Evolutionary conservation across 2,888 invertebrate species (phyloP), one percentile per base, ranked within the genome.

Genomic region (Spilosoma lubricipeda): DNA sequence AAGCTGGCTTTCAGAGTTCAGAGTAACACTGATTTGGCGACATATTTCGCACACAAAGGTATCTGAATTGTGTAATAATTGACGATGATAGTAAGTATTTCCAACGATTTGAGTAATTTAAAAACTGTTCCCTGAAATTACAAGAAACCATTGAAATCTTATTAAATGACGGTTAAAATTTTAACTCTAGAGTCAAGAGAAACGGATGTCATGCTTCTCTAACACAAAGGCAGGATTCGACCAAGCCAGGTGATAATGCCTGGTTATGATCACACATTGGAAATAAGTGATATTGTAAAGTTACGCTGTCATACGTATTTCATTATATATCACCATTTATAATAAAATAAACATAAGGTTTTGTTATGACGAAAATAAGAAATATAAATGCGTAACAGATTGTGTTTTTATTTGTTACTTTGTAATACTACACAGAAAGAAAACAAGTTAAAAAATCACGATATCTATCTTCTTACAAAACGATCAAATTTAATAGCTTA

Each of bases 401-500:
- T 56, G 3, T n/a, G 11, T 11, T 3, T 52, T 23, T 23, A 52
- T 23, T 52, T 5, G 20, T 52, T 2, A 52, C 52, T 20, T 23
- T 20, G 8, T 52, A 23, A 52, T 67, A n/a, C 76, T 68, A 71
- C 67, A 67, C 52, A 63, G 27, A 52, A 64, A 7, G 1, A 36
- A 59, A 63, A 36, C 11, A 52, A 66, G 36, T 56, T 65, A 18
- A 59, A 67, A 70, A 77, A 68, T 8, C 52, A 59, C 73, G 71
- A 74, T 70, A 72, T n/a, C 11, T 30, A 42, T 42, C 27, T 63
- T 30, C 1, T 18, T 63, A 59, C 69, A 13, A 65, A 69, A 67
- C 39, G 72, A 85, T 76, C 48, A 65, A 36, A 65, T 82, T 80
- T 77, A 79, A 81, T 77, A 73, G 73, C 73, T 23, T 0, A 64